These are phyloP conservation scores for Catocala fraxini DNA, from an alignment of 2,888 invertebrate species.

Conservation along the genomic window DNA sequence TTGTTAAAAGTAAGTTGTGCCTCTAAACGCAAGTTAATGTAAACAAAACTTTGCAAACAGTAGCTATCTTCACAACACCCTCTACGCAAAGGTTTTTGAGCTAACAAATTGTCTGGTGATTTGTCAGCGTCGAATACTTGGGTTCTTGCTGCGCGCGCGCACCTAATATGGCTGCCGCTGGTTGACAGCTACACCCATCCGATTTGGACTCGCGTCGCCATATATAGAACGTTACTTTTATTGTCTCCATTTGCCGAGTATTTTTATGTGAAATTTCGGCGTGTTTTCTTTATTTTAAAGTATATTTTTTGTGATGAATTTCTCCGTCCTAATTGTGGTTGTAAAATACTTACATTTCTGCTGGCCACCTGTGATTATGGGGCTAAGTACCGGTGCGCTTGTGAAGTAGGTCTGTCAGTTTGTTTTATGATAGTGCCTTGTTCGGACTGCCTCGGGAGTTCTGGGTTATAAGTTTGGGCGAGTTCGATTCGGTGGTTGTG, in stretches of 20 bases:
- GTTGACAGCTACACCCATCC: slow-evolving; percentile 68
- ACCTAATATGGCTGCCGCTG: slow-evolving; percentile 74
- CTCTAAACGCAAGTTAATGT: too few species aligned
- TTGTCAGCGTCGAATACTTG: slow-evolving; percentile 80
- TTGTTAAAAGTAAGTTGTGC: too few species aligned
- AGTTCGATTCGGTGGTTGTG: too few species aligned
- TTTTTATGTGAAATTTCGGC: slow-evolving; percentile 58
- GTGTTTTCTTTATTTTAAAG: slow-evolving; percentile 46
- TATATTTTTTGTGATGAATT: slow-evolving; percentile 33
- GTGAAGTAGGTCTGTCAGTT: background rate
- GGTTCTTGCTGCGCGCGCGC: slow-evolving; percentile 72
- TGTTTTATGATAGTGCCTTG: background rate
- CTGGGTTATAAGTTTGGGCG: too few species aligned
- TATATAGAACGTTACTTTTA: slow-evolving; percentile 70
- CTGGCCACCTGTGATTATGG: slow-evolving; percentile 38
- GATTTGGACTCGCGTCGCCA: slow-evolving; percentile 63
- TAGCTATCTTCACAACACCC: slow-evolving; percentile 49
- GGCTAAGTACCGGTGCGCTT: too few species aligned
- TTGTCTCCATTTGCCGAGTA: slow-evolving; percentile 67
- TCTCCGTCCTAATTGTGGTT: slow-evolving; percentile 42
- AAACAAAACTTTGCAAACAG: too few species aligned
- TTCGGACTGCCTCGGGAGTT: too few species aligned
- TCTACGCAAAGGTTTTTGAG: slow-evolving; percentile 56
- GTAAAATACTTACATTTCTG: slow-evolving; percentile 24
- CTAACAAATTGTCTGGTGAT: slow-evolving; percentile 83